Percentiles rank a stretch among this genome's conserved stretches.
phyloP scores from a whole-genome alignment of 2,797 vertebrate genomes.

The Enteromius unitaeniatus region DNA sequence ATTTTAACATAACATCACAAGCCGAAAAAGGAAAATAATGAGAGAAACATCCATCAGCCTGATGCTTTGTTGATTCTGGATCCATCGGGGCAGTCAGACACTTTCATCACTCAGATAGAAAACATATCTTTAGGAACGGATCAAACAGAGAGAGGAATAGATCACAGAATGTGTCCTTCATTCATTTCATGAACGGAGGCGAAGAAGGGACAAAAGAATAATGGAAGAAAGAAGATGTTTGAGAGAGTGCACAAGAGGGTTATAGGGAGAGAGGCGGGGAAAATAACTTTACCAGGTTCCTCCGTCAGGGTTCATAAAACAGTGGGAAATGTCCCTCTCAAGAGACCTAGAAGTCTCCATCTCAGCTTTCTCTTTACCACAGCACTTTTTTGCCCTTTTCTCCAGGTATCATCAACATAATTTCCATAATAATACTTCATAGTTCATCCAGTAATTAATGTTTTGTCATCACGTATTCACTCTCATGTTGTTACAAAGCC shows the following conservation, averaged over 20 bases:
- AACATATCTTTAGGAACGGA: slow-evolving; percentile 23
- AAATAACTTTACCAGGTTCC: slow-evolving; percentile 12
- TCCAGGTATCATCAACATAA: background rate
- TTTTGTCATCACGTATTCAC: background rate
- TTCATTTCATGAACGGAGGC: slow-evolving; percentile 9
- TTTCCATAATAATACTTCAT: background rate
- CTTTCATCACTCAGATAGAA: slow-evolving; percentile 37
- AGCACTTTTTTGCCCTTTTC: background rate
- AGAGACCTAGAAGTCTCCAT: slow-evolving; percentile 21
- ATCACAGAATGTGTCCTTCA: slow-evolving; percentile 16
- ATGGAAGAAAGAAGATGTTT: slow-evolving; percentile 20
- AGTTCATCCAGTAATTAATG: background rate
- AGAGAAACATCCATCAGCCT: slow-evolving; percentile 33
- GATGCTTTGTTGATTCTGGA: slow-evolving; percentile 42
- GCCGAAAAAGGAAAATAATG: slow-evolving; percentile 34
- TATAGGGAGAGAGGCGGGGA: background rate
- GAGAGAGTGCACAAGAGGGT: background rate
- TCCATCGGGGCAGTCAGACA: slow-evolving; percentile 4
- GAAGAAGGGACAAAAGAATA: background rate
- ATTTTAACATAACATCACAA: slow-evolving; percentile 36
- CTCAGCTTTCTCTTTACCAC: slow-evolving; percentile 41
- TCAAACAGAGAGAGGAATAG: slow-evolving; percentile 32
- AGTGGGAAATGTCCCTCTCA: slow-evolving; percentile 39
- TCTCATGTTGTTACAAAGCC: background rate
- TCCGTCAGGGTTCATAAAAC: slow-evolving; percentile 21